Evolutionary conservation across 2,113 vertebrate genomes (phyloP), one percentile per base, ranked within the genome.

Genomic region (Motacilla tschutschensis): DNA sequence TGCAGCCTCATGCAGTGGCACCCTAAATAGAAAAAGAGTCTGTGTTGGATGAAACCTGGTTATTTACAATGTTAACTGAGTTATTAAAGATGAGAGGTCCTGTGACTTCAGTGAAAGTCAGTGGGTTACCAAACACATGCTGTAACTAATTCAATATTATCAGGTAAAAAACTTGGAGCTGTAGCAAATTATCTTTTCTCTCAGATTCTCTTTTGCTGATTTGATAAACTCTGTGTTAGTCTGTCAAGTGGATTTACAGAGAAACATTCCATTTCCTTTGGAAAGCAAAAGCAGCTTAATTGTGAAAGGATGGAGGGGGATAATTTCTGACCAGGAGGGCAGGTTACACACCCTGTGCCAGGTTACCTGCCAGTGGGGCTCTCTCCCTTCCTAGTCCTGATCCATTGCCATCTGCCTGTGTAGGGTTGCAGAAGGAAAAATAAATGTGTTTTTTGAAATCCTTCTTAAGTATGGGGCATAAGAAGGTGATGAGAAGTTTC

Each of bases 391-490:
- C 28, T 50, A 48, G 44, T 53, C 29, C 6, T 77, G 10, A 57
- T 41, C 36, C 19, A 19, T 12, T 83, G 38, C 20, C 22, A 26
- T 38, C 62, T 64, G 41, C 22, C 5, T 3, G 9, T 43, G 17
- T 29, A 29, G 10, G 9, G 24, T 0, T 57, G 35, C 22, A 67
- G 38, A 60, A 74, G 14, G 17, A 24, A 80, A 84, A 83, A 64
- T 9, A 1, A 18, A 8, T 0, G 0, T 21, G 9, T 2, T 26
- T 80, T 85, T 38, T 48, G 1, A 67, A 75, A 57, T 4, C 1
- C 12, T 59, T 81, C 25, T 58, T 55, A 7, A 59, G 3, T 48
- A 8, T 20, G 14, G 6, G 15, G 11, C 8, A 19, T 33, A 35
- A 67, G 24, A 66, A 74, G 16, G 4, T 3, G 8, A 79, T 22